Evolutionary conservation across 1,140 invertebrate species (phyloP).

Genomic region (Oncopodura yosiiana): DNA sequence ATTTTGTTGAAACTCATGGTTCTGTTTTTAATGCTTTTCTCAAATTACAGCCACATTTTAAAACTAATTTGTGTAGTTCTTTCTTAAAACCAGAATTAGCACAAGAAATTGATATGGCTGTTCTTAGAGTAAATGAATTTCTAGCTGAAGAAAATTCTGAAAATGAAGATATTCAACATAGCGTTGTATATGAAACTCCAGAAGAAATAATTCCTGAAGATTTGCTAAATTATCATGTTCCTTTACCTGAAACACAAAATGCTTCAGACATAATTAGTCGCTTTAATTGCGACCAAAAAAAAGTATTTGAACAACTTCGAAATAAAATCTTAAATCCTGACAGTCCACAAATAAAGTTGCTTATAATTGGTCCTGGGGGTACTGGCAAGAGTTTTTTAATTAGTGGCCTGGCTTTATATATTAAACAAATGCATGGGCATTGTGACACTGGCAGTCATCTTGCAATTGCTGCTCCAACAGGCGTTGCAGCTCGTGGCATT

Average conservation of each 20-base stretch:
- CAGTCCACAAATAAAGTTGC: neutral
- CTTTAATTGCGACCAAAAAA: neutral
- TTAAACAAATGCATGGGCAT: neutral
- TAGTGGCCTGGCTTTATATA: neutral
- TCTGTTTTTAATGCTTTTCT: neutral
- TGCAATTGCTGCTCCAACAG: neutral
- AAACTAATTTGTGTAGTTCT: neutral
- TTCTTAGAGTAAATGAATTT: neutral
- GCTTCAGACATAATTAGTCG: no score
- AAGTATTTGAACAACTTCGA: neutral
- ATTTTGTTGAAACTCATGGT: neutral
- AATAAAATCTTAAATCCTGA: neutral
- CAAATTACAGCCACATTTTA: neutral
- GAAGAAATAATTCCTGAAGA: no score
- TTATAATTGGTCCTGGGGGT: neutral
- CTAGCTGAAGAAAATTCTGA: no score
- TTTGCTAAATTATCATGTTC: no score
- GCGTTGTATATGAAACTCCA: no score
- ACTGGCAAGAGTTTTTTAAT: neutral
- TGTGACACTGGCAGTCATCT: neutral
- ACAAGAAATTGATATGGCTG: neutral
- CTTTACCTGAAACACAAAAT: no score
- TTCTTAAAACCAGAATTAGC: neutral
- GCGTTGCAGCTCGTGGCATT: neutral
- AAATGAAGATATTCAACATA: no score